Percentiles rank a stretch among this genome's conserved stretches.
Conservation (phyloP, 2,888 invertebrate genomes). For the Meteorus colon region DNA sequence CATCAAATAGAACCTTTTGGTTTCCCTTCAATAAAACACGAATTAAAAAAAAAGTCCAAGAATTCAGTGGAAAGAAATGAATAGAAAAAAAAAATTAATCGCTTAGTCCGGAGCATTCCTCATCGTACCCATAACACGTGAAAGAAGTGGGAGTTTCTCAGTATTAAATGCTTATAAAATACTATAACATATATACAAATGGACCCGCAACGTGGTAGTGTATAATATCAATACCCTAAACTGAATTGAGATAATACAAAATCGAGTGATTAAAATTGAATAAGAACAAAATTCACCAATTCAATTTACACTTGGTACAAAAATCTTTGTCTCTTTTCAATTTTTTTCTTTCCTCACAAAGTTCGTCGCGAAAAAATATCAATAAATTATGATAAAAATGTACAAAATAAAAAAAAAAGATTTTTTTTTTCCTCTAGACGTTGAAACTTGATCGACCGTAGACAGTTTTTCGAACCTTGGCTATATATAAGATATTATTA, state of each 20-base stretch:
- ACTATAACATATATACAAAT: background rate
- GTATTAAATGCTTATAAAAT: conserved; percentile 5
- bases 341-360: too few relatives aligned
- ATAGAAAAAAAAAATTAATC: background rate
- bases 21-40: background rate
- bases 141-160: background rate
- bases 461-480: background rate
- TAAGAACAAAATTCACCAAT: too few relatives aligned
- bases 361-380: too few relatives aligned
- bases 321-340: too few relatives aligned
- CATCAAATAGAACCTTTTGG: too few relatives aligned
- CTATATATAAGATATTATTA: conserved; percentile 2
- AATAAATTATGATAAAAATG: background rate
- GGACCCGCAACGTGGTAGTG: background rate
- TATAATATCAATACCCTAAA: background rate
- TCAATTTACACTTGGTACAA: too few relatives aligned
- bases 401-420: background rate
- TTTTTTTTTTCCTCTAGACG: background rate
- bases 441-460: conserved; percentile 15
- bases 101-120: background rate
- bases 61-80: background rate
- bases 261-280: too few relatives aligned
- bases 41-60: background rate
- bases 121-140: background rate
- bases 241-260: background rate